A percentile compares a stretch with the other conserved stretches of the same genome.
Conservation (phyloP, 2,113 vertebrate species). For the Tyto alba region DNA sequence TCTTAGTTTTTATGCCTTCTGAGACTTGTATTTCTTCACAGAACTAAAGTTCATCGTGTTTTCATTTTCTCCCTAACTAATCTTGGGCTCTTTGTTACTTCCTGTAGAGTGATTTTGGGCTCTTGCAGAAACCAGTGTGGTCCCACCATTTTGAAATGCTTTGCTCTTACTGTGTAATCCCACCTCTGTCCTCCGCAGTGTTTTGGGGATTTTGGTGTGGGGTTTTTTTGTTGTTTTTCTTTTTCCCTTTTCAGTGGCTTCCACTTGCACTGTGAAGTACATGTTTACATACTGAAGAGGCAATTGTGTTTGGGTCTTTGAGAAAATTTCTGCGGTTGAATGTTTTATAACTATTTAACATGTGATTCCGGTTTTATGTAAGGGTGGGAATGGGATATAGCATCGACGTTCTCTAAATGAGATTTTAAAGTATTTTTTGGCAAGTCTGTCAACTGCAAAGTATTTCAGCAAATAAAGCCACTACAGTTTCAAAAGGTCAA, state of each 20-base stretch:
- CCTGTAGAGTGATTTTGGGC: background rate
- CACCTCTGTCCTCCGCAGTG: background rate
- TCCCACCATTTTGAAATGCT: background rate
- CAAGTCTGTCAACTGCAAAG: background rate
- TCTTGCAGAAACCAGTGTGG: background rate
- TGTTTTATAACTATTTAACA: background rate
- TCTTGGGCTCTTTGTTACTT: background rate
- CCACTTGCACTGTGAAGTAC: background rate
- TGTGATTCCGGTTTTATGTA: background rate
- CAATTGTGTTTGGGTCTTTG: background rate
- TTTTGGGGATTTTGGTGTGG: too few species aligned
- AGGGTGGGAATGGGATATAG: background rate
- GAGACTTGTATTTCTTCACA: background rate
- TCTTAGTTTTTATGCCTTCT: background rate
- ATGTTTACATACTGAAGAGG: background rate
- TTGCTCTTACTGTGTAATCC: background rate
- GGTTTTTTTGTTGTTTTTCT: too few species aligned
- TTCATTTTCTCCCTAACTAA: background rate
- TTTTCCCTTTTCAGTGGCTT: background rate
- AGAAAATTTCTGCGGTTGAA: background rate
- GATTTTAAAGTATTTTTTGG: background rate
- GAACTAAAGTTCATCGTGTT: background rate
- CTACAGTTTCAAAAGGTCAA: background rate
- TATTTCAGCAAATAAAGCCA: constrained; percentile 19
- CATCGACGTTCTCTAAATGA: background rate